Evolutionary conservation across 2,113 vertebrate species (phyloP).

Genomic region (Xenopus tropicalis): DNA sequence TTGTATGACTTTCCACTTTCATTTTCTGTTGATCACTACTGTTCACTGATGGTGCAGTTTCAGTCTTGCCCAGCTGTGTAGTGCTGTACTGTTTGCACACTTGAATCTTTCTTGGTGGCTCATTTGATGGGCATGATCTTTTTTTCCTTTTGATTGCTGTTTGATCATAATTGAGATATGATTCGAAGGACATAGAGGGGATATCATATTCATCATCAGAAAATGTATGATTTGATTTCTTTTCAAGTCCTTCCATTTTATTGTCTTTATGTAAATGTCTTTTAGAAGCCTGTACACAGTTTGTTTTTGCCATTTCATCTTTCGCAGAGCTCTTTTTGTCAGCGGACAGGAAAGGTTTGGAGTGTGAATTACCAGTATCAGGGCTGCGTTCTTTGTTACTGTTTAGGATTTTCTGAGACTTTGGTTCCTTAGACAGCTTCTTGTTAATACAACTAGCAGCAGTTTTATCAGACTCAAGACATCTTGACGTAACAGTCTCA

Average conservation of each 20-base stretch:
- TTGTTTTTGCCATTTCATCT: slow-evolving; percentile 6
- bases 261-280: not conserved
- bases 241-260: not conserved
- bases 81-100: slow-evolving; percentile 18
- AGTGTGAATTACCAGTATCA: not conserved
- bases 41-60: not conserved
- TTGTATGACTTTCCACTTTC: slow-evolving; percentile 18
- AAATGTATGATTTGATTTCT: slow-evolving; percentile 8
- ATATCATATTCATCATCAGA: slow-evolving; percentile 48
- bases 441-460: slow-evolving; percentile 8
- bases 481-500: slow-evolving; percentile 7
- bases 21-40: not conserved
- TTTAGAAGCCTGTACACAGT: slow-evolving; percentile 15
- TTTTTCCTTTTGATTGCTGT: slow-evolving; percentile 60
- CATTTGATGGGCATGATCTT: slow-evolving; percentile 31
- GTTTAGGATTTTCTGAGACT: not conserved
- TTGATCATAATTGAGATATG: slow-evolving; percentile 73
- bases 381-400: slow-evolving; percentile 10
- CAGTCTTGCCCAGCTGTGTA: not conserved
- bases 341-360: not conserved
- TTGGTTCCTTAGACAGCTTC: slow-evolving; percentile 7
- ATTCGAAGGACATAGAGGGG: slow-evolving; percentile 80
- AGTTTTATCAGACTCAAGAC: not conserved
- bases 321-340: not conserved
- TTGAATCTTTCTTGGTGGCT: not conserved